Conservation (phyloP, 1,140 invertebrate genomes). For the Hylaeus anthracinus region DNA sequence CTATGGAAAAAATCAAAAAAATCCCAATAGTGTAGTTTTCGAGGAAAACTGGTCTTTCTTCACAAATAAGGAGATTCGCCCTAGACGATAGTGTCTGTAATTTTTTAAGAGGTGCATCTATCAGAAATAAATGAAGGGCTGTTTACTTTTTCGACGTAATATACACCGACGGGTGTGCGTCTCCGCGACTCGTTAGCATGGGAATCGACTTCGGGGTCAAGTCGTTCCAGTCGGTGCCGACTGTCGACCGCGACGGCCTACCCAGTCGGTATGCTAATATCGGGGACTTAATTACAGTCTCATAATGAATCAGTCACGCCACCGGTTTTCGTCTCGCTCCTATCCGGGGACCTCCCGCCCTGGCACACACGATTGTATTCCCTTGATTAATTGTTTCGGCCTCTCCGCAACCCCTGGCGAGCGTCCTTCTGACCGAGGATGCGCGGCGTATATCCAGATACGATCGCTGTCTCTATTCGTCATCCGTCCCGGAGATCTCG, state of each 20-base stretch:
- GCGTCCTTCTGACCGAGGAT: conserved; percentile 14
- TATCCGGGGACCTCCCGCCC: conserved; percentile 10
- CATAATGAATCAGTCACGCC: conserved; percentile 77
- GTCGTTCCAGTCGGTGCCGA: conserved; percentile 59
- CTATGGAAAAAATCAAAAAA: no score
- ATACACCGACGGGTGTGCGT: not conserved
- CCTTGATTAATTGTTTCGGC: conserved; percentile 72
- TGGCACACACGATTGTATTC: conserved; percentile 61
- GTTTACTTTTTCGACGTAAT: no score
- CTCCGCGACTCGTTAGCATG: conserved; percentile 70
- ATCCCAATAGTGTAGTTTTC: no score
- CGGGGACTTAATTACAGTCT: conserved; percentile 72
- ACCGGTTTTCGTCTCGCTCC: conserved; percentile 28
- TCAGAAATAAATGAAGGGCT: no score
- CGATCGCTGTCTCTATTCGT: conserved; percentile 29
- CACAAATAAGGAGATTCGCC: no score
- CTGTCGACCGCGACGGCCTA: conserved; percentile 23
- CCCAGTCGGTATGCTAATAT: conserved; percentile 74
- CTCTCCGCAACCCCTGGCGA: not conserved
- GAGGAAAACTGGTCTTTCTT: no score
- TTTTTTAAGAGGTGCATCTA: no score
- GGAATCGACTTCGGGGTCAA: conserved; percentile 66
- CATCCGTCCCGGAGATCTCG: conserved; percentile 36
- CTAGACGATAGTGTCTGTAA: no score
- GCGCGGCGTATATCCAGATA: conserved; percentile 15